Evolutionary conservation across 2,888 invertebrate genomes (phyloP).

Genomic region (Chymomyza fuscimana): DNA sequence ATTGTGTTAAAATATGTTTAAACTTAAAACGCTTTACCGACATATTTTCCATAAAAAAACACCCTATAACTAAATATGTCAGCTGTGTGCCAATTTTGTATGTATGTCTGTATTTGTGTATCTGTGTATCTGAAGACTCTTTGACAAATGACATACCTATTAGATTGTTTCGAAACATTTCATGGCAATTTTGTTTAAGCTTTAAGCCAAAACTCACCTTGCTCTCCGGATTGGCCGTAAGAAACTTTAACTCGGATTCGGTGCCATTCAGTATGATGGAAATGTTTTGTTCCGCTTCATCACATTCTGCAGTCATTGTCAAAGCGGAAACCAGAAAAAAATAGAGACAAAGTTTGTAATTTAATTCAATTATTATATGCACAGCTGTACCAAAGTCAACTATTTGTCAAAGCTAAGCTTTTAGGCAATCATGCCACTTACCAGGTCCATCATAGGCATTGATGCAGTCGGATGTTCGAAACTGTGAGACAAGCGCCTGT

Average conservation of each 20-base stretch:
- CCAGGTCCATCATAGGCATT: constrained; percentile 95
- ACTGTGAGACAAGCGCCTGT: constrained; percentile 91
- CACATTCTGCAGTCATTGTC: constrained; percentile 81
- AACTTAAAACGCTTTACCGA: too few relatives aligned
- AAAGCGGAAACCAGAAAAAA: constrained; percentile 13
- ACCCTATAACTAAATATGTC: constrained; percentile 7
- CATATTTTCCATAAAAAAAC: constrained; percentile 14
- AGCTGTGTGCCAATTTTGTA: constrained; percentile 9
- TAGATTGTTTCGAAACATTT: not conserved
- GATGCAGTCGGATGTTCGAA: constrained; percentile 96
- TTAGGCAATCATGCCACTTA: constrained; percentile 73
- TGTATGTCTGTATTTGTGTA: not conserved
- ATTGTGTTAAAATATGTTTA: too few relatives aligned
- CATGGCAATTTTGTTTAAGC: not conserved
- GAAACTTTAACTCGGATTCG: constrained; percentile 94
- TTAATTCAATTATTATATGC: not conserved
- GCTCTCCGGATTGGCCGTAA: constrained; percentile 80
- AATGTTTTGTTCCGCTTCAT: constrained; percentile 89
- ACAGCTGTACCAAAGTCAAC: not conserved
- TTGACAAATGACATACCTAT: constrained; percentile 39
- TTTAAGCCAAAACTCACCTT: constrained; percentile 70
- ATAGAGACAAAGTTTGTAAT: constrained; percentile 11
- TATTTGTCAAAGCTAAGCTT: constrained; percentile 1
- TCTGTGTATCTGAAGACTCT: not conserved
- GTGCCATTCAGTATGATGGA: constrained; percentile 95